Evolutionary conservation across 2,797 vertebrate genomes (phyloP).

Genomic region (Merluccius polli): DNA sequence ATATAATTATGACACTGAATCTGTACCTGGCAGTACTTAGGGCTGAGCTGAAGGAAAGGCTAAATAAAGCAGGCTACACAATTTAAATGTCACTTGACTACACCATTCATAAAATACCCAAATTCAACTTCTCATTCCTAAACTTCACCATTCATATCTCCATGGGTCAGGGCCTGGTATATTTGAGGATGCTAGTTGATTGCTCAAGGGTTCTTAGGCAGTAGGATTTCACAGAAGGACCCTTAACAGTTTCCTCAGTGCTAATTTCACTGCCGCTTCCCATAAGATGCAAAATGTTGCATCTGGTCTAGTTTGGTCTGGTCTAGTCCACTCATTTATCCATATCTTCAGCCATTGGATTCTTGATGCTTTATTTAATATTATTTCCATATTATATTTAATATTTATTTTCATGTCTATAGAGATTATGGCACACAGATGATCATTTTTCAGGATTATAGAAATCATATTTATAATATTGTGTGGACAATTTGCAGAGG

Average conservation of each 20-base stretch:
- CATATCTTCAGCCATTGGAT: neutral
- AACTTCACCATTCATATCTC: neutral
- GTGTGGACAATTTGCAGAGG: conserved; percentile 13
- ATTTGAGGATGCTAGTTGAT: conserved; percentile 44
- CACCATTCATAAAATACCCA: neutral
- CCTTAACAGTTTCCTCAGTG: conserved; percentile 21
- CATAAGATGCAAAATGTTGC: neutral
- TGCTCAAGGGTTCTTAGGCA: conserved; percentile 33
- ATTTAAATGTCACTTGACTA: too few relatives aligned
- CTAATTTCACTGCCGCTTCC: conserved; percentile 10
- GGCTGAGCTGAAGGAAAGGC: neutral
- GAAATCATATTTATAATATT: neutral
- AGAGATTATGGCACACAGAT: neutral
- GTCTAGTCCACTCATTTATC: neutral
- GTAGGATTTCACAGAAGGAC: conserved; percentile 1
- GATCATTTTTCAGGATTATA: neutral
- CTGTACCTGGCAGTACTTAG: neutral
- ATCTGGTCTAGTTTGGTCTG: neutral
- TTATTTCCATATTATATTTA: neutral
- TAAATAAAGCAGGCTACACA: neutral
- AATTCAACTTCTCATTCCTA: neutral
- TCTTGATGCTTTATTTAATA: neutral
- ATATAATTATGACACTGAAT: neutral
- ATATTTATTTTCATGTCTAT: neutral
- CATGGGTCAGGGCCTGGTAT: conserved; percentile 9